Evolutionary conservation across 2,888 invertebrate genomes (phyloP).

Genomic region (Drosophila vallismaia): DNA sequence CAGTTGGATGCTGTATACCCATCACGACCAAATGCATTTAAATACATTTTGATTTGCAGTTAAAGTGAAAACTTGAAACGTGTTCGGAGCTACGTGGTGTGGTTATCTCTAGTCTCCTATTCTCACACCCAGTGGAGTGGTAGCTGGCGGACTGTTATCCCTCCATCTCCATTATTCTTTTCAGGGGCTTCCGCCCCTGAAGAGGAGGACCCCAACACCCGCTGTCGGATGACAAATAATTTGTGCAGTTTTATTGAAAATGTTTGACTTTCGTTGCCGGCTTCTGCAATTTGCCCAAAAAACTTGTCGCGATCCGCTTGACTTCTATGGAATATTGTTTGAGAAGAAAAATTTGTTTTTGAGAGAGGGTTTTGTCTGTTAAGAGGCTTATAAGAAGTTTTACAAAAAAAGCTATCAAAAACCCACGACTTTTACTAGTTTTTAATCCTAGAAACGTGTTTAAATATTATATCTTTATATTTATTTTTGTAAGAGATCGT

Average conservation of each 20-base stretch:
- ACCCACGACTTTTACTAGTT: background rate
- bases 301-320: constrained; percentile 41
- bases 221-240: constrained; percentile 69
- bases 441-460: background rate
- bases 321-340: constrained; percentile 23
- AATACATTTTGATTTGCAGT: constrained; percentile 78
- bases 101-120: constrained; percentile 32
- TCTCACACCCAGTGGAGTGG: constrained; percentile 12
- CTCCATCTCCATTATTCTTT: background rate
- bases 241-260: constrained; percentile 77
- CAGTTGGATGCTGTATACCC: constrained; percentile 37
- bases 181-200: background rate
- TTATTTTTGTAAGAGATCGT: background rate
- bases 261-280: constrained; percentile 69
- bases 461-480: background rate
- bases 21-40: constrained; percentile 69
- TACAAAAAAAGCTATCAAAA: background rate
- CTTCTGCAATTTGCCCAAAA: constrained; percentile 35
- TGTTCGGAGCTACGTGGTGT: constrained; percentile 53
- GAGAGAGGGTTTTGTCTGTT: background rate
- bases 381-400: background rate
- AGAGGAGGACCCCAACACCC: background rate
- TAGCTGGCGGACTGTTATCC: constrained; percentile 9
- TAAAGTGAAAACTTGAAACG: constrained; percentile 66
- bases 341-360: constrained; percentile 4